These are phyloP conservation scores for Cepaea nemoralis DNA, from an alignment of 1,140 invertebrate species.

Conservation along the genomic window DNA sequence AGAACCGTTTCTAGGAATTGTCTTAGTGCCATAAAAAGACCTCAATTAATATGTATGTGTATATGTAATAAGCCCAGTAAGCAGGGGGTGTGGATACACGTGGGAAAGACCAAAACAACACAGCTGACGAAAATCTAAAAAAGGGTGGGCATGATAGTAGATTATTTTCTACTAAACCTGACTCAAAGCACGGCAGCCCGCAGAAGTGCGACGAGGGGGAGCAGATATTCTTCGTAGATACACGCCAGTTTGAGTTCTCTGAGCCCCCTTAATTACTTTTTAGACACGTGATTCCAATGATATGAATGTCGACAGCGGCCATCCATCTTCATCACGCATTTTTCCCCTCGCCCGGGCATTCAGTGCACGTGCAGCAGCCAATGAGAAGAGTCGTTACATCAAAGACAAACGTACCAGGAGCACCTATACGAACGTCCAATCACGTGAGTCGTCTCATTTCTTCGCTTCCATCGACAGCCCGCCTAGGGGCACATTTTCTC, in stretches of 20 bases:
- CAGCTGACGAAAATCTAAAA: not conserved
- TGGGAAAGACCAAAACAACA: not conserved
- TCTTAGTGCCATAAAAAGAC: no score
- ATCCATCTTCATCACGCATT: not conserved
- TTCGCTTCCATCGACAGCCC: not conserved
- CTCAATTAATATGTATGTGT: no score
- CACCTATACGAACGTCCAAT: not conserved
- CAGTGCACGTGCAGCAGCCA: not conserved
- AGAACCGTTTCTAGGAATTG: no score
- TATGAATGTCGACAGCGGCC: not conserved
- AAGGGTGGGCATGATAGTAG: not conserved
- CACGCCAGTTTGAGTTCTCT: not conserved
- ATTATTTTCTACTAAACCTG: not conserved
- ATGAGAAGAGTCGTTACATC: not conserved
- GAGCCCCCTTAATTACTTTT: not conserved
- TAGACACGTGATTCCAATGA: not conserved
- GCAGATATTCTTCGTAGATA: not conserved
- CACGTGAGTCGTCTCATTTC: not conserved
- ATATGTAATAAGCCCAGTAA: no score
- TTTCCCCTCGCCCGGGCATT: not conserved
- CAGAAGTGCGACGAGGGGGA: not conserved
- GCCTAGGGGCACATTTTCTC: not conserved
- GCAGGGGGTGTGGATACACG: not conserved
- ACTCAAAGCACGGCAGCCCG: not conserved
- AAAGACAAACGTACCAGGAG: not conserved